Evolutionary conservation across 2,888 invertebrate genomes (phyloP).

Genomic region (Drosophila peninsularis): DNA sequence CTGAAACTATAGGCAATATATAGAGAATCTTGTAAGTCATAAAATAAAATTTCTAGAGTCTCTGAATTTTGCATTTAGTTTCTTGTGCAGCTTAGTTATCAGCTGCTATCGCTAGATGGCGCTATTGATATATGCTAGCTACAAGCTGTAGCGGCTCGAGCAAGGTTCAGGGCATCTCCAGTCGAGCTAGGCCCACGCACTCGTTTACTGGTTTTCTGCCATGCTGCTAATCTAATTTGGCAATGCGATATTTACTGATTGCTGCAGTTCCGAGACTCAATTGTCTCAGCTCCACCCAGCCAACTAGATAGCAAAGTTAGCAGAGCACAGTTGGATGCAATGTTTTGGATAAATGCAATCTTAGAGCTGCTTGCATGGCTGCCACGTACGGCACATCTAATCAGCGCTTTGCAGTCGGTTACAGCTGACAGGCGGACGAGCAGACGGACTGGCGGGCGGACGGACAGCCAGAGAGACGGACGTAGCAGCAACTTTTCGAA

Average conservation of each 20-base stretch:
- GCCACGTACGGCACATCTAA: conserved; percentile 40
- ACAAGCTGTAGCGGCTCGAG: too few relatives aligned
- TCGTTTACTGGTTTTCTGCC: neutral
- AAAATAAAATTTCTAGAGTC: too few relatives aligned
- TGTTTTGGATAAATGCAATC: conserved; percentile 43
- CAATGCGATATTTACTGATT: conserved; percentile 2
- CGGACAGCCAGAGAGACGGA: neutral
- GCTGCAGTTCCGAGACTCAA: neutral
- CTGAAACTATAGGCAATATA: too few relatives aligned
- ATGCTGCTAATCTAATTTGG: neutral
- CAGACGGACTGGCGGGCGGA: neutral
- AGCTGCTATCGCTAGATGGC: too few relatives aligned
- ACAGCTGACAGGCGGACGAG: conserved; percentile 13
- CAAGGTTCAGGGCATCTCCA: neutral
- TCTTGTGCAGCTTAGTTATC: too few relatives aligned
- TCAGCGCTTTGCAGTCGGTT: conserved; percentile 31
- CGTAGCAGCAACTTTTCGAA: conserved; percentile 11
- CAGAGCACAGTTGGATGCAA: conserved; percentile 25
- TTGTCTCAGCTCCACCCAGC: neutral
- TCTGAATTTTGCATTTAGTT: too few relatives aligned
- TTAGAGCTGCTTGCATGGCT: conserved; percentile 19
- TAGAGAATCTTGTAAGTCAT: too few relatives aligned
- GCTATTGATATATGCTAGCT: too few relatives aligned
- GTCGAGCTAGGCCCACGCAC: neutral
- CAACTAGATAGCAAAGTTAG: conserved; percentile 11